Conservation (phyloP, 30 jellyfish, hydroid and myxozoan species). For the Phacellophora camtschatica region DNA sequence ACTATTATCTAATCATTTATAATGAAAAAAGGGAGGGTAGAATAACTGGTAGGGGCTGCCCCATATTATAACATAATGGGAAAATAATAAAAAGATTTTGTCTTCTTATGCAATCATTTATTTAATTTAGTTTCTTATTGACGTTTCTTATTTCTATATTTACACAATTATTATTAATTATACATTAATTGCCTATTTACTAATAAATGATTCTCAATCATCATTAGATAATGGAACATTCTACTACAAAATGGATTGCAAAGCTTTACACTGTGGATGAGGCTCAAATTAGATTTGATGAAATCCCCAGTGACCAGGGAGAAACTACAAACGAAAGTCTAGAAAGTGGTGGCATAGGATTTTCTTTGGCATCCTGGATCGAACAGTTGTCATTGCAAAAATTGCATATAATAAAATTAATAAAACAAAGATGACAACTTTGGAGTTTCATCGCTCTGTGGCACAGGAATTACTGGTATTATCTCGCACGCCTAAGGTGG, state of each 20-base stretch:
- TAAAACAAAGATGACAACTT: not conserved
- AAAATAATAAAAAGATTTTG: not conserved
- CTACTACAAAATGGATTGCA: not conserved
- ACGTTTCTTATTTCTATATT: too few species aligned
- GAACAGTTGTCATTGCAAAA: slow-evolving; percentile 65
- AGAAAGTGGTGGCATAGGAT: slow-evolving; percentile 83
- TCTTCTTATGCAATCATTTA: too few species aligned
- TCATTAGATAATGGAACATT: not conserved
- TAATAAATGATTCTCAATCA: too few species aligned
- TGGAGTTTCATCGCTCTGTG: slow-evolving; percentile 45
- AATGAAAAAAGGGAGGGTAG: too few species aligned
- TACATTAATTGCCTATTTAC: too few species aligned
- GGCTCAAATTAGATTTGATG: not conserved
- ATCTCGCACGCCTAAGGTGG: slow-evolving; percentile 55
- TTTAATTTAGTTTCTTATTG: too few species aligned
- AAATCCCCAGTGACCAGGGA: not conserved
- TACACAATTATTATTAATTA: too few species aligned
- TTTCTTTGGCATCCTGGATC: slow-evolving; percentile 72
- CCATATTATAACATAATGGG: not conserved
- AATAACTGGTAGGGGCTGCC: too few species aligned
- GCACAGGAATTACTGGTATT: slow-evolving; percentile 50
- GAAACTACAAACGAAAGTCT: slow-evolving; percentile 4
- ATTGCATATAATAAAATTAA: slow-evolving; percentile 43
- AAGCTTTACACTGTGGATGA: not conserved
- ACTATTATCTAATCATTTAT: too few species aligned